Percentiles rank a stretch among this genome's conserved stretches.
phyloP scores from a whole-genome alignment of 2,888 invertebrate species.

The Lasioglossum malachurum region DNA sequence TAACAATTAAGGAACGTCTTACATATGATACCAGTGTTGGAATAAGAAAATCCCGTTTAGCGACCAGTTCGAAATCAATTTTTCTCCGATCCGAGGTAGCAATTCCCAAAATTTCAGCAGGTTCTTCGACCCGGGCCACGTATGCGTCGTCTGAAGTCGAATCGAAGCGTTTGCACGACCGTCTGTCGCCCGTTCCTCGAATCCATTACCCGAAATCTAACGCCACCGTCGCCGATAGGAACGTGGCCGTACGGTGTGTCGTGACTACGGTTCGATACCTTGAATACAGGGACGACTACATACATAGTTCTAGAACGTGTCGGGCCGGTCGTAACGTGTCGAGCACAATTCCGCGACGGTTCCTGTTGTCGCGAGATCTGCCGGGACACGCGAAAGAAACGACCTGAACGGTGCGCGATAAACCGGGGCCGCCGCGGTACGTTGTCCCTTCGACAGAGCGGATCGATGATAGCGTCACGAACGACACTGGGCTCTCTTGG shows the following conservation, averaged over 20 bases:
- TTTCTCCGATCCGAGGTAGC: neutral
- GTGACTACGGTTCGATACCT: conserved; percentile 27
- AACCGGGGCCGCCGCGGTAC: conserved; percentile 18
- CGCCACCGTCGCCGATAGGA: neutral
- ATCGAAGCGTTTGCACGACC: neutral
- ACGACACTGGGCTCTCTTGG: conserved; percentile 28
- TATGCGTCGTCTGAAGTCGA: neutral
- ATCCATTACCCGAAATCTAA: conserved; percentile 11
- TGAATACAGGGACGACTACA: neutral
- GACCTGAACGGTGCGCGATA: conserved; percentile 30
- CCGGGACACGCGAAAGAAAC: conserved; percentile 46
- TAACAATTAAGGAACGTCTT: neutral
- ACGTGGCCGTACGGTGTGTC: conserved; percentile 21
- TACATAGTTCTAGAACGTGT: conserved; percentile 8
- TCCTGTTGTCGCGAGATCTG: conserved; percentile 35
- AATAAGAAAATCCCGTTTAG: neutral
- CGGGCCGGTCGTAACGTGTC: conserved; percentile 21
- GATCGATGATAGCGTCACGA: conserved; percentile 52
- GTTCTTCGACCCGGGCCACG: neutral
- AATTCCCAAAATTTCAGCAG: neutral
- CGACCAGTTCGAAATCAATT: neutral
- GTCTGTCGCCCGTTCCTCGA: neutral
- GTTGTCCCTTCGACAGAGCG: conserved; percentile 39
- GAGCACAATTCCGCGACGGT: conserved; percentile 26
- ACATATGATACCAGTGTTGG: neutral